Percentiles rank a stretch among this genome's conserved stretches.
Conservation (phyloP, 2,888 invertebrate species). For the Gastrophysa polygoni region DNA sequence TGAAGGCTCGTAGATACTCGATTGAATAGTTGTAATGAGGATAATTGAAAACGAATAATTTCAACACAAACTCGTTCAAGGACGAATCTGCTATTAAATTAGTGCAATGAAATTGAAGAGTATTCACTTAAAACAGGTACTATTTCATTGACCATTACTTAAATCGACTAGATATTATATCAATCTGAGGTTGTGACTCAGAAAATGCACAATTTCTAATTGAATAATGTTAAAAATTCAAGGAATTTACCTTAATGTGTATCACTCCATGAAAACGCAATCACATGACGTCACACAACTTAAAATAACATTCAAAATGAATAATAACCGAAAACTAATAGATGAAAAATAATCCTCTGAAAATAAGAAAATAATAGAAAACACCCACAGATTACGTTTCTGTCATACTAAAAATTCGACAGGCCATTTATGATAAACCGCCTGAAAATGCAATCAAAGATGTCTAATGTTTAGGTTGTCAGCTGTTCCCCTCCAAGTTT, state of each 20-base stretch:
- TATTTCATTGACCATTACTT: slow-evolving; percentile 36
- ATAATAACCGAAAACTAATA: slow-evolving; percentile 41
- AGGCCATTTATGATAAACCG: slow-evolving; percentile 43
- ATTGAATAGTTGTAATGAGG: slow-evolving; percentile 34
- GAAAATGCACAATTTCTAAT: slow-evolving; percentile 12
- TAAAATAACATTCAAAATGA: slow-evolving; percentile 50
- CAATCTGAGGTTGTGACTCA: slow-evolving; percentile 19
- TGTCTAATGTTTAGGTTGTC: slow-evolving; percentile 57
- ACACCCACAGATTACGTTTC: slow-evolving; percentile 51
- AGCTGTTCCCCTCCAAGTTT: slow-evolving; percentile 55
- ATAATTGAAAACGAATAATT: slow-evolving; percentile 46
- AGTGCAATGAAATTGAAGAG: slow-evolving; percentile 33
- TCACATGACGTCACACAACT: slow-evolving; percentile 58
- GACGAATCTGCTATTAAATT: slow-evolving; percentile 44
- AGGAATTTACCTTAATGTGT: slow-evolving; percentile 52
- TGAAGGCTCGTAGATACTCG: slow-evolving; percentile 31
- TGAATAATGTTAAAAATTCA: slow-evolving; percentile 40
- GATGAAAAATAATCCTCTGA: slow-evolving; percentile 43
- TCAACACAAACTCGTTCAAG: slow-evolving; percentile 50
- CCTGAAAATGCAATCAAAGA: slow-evolving; percentile 54
- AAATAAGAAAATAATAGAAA: slow-evolving; percentile 41
- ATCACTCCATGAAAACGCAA: slow-evolving; percentile 56
- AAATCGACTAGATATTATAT: slow-evolving; percentile 31
- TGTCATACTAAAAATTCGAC: slow-evolving; percentile 52
- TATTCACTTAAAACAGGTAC: slow-evolving; percentile 42